These are phyloP conservation scores for Sitta carolinensis DNA, from an alignment of 2,797 vertebrate species.

Conservation along the genomic window DNA sequence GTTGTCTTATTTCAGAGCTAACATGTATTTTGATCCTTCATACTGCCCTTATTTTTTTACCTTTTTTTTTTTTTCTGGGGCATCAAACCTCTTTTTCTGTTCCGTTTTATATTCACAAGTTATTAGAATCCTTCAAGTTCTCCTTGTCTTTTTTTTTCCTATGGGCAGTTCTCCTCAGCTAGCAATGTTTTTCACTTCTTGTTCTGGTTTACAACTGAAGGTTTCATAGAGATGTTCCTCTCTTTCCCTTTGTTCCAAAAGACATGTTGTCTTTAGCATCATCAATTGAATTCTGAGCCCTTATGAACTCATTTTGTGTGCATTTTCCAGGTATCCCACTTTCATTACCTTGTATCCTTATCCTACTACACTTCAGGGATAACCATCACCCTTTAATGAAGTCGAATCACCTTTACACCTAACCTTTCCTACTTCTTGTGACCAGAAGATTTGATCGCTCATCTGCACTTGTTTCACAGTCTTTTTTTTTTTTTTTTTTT, in stretches of 20 bases:
- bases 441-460: not conserved
- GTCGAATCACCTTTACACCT: not conserved
- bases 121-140: not conserved
- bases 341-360: not conserved
- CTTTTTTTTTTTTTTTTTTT: not conserved
- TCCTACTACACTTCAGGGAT: not conserved
- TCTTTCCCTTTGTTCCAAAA: not conserved
- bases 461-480: not conserved
- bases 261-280: not conserved
- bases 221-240: not conserved
- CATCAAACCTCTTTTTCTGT: not conserved
- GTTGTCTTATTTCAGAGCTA: not conserved
- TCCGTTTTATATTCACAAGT: not conserved
- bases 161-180: not conserved
- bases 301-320: not conserved
- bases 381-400: not conserved
- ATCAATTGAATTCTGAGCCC: not conserved
- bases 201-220: not conserved
- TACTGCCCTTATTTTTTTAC: not conserved
- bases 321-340: not conserved
- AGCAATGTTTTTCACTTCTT: not conserved
- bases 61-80: not conserved
- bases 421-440: not conserved
- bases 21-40: not conserved
- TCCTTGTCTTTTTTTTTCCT: not conserved